Conservation (phyloP, 2,888 invertebrate genomes). For the Oscheius sp. region DNA sequence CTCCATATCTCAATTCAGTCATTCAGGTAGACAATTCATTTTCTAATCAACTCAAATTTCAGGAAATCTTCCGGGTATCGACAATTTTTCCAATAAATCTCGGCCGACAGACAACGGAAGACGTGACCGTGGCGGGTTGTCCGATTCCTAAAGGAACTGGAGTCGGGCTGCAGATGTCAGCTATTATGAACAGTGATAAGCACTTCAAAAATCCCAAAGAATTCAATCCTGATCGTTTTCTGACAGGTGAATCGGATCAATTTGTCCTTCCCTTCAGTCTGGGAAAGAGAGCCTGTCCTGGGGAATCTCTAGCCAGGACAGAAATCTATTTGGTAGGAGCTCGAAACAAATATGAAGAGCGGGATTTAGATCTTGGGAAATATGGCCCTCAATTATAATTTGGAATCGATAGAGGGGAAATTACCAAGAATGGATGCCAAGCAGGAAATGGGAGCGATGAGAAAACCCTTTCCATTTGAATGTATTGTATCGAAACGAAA, state of each 20-base stretch:
- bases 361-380: conserved; percentile 12
- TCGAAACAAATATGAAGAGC: background rate
- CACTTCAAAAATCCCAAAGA: conserved; percentile 20
- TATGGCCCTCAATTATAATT: conserved; percentile 6
- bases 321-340: conserved; percentile 12
- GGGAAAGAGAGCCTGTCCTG: conserved; percentile 17
- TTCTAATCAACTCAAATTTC: background rate
- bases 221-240: conserved; percentile 22
- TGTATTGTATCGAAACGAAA: background rate
- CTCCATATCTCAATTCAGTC: conserved; percentile 22
- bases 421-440: conserved; percentile 3
- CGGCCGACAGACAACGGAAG: background rate
- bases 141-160: conserved; percentile 4
- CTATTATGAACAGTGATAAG: conserved; percentile 15
- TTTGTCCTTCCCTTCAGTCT: conserved; percentile 3
- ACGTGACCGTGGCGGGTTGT: background rate
- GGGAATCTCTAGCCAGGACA: conserved; percentile 20
- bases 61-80: conserved; percentile 17
- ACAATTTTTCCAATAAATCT: conserved; percentile 13
- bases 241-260: background rate
- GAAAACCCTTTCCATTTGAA: conserved; percentile 8
- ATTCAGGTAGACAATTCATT: conserved; percentile 14
- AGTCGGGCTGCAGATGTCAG: background rate
- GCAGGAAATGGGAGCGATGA: conserved; percentile 2
- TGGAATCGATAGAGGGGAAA: background rate